Percentiles rank a stretch among this genome's conserved stretches.
phyloP scores from a whole-genome alignment of 1,140 invertebrate species.

The Aradophagus sp. region DNA sequence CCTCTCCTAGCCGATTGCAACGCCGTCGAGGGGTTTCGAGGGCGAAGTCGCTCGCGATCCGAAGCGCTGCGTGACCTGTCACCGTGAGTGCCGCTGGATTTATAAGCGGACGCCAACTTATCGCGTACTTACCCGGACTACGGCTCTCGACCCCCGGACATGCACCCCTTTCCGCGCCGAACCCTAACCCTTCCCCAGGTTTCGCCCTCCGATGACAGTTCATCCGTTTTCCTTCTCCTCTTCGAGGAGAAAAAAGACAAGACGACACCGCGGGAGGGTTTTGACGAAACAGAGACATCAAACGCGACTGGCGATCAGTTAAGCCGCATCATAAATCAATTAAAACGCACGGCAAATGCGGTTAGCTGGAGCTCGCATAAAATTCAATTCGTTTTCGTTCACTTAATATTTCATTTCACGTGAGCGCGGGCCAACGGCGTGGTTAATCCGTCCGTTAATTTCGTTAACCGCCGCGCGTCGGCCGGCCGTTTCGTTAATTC shows the following conservation, averaged over 20 bases:
- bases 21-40: conserved; percentile 36
- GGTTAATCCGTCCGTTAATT: conserved; percentile 36
- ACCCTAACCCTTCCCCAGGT: no score
- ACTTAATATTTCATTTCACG: conserved; percentile 50
- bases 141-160: conserved; percentile 49
- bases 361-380: conserved; percentile 25
- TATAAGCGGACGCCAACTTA: conserved; percentile 74
- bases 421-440: conserved; percentile 8
- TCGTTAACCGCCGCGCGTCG: conserved; percentile 42
- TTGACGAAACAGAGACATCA: conserved; percentile 15
- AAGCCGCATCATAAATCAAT: conserved; percentile 31
- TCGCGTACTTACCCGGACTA: conserved; percentile 72
- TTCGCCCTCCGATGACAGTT: conserved; percentile 38
- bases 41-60: conserved; percentile 37
- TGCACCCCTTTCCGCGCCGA: conserved; percentile 17
- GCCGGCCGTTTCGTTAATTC: conserved; percentile 37
- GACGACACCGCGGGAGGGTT: no score
- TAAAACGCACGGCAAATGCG: conserved; percentile 15
- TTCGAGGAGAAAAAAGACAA: no score
- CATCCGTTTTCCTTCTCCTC: no score
- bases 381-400: conserved; percentile 42
- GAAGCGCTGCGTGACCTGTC: conserved; percentile 74
- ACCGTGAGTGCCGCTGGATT: conserved; percentile 72
- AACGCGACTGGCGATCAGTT: conserved; percentile 3
- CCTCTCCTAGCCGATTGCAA: no score